These are phyloP conservation scores for Pangasius mekongensis DNA, from an alignment of 2,797 vertebrate genomes.

Conservation along the genomic window DNA sequence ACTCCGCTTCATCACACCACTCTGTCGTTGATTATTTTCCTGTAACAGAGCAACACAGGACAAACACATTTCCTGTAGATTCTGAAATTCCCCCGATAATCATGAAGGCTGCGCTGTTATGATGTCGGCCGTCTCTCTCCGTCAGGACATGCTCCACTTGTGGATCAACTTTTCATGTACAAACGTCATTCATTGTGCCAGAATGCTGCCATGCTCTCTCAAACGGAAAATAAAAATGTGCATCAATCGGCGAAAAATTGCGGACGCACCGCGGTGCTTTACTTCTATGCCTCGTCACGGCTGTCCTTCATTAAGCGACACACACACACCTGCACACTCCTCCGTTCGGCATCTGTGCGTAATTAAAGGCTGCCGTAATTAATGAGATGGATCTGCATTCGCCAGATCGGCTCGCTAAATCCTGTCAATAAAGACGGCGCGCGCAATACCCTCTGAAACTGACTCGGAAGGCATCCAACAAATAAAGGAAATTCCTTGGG, in stretches of 20 bases:
- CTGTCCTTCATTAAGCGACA: conserved; percentile 11
- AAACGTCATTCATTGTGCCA: neutral
- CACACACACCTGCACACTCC: conserved; percentile 42
- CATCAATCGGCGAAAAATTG: neutral
- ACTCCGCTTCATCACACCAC: neutral
- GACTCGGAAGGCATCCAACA: neutral
- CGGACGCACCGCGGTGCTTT: neutral
- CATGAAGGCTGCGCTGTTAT: too few species aligned
- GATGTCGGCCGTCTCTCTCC: neutral
- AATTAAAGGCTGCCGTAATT: conserved; percentile 62
- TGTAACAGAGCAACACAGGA: neutral
- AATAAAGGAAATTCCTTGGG: conserved; percentile 33
- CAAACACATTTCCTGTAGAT: neutral
- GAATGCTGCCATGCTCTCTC: neutral
- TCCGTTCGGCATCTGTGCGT: conserved; percentile 67
- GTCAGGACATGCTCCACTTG: neutral
- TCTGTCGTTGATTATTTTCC: neutral
- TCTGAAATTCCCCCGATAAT: too few species aligned
- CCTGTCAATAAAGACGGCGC: conserved; percentile 22
- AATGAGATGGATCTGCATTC: conserved; percentile 37
- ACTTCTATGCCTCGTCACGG: neutral
- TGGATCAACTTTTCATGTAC: neutral
- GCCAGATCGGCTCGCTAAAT: neutral
- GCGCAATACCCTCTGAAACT: neutral
- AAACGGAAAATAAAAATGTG: neutral